Conservation (phyloP, 1,140 invertebrate genomes). For the Heliconius eleuchia region DNA sequence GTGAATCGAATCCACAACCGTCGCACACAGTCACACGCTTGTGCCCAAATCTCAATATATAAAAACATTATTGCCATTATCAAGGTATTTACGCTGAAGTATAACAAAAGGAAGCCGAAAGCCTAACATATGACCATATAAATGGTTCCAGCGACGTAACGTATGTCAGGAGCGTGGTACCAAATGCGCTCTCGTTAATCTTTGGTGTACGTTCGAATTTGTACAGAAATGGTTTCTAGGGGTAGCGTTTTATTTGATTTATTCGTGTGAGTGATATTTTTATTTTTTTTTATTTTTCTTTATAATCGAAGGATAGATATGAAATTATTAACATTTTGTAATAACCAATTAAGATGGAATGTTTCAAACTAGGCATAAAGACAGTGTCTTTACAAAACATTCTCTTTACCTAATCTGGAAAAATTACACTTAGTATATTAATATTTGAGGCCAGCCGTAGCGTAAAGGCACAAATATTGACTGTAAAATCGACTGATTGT, state of each 20-base stretch:
- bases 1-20: too few relatives aligned
- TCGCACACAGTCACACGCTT: too few relatives aligned
- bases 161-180: slow-evolving; percentile 16
- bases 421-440: too few relatives aligned
- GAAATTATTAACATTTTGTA: too few relatives aligned
- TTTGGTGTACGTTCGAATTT: slow-evolving; percentile 2
- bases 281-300: neutral
- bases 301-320: too few relatives aligned
- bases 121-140: slow-evolving; percentile 14
- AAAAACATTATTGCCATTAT: neutral
- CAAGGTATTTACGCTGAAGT: neutral
- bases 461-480: too few relatives aligned
- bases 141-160: slow-evolving; percentile 20
- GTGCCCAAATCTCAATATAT: neutral
- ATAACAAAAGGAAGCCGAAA: slow-evolving; percentile 20
- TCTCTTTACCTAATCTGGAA: too few relatives aligned
- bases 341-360: too few relatives aligned
- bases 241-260: neutral
- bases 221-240: neutral
- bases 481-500: too few relatives aligned
- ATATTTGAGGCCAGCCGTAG: too few relatives aligned
- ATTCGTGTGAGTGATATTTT: neutral
- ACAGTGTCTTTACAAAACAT: too few relatives aligned
- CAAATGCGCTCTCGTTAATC: slow-evolving; percentile 18
- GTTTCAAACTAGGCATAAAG: too few relatives aligned